These are phyloP conservation scores for Drosophila paranaensis DNA, from an alignment of 2,888 invertebrate genomes.

Conservation along the genomic window DNA sequence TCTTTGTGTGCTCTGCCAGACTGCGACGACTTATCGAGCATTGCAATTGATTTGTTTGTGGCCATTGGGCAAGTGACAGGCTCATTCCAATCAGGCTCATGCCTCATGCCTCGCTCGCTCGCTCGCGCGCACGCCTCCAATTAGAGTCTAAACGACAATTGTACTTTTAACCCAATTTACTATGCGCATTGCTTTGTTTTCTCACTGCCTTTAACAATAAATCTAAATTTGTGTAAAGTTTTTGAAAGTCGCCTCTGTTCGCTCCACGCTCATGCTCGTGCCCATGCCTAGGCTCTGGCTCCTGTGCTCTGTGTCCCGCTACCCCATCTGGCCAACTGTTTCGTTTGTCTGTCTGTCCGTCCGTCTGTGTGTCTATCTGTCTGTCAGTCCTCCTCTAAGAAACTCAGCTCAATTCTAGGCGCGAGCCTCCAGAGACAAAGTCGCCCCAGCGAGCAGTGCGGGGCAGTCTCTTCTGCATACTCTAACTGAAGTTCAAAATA, in stretches of 20 bases:
- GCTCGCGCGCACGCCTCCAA: slow-evolving; percentile 70
- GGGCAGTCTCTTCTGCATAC: slow-evolving; percentile 25
- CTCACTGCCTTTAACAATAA: slow-evolving; percentile 66
- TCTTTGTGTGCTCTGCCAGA: slow-evolving; percentile 31
- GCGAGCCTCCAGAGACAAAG: slow-evolving; percentile 28
- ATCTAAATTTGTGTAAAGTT: slow-evolving; percentile 71
- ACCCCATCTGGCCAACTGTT: slow-evolving; percentile 15
- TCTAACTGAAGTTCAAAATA: neutral
- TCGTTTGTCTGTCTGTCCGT: slow-evolving; percentile 1
- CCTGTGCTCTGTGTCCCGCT: slow-evolving; percentile 1
- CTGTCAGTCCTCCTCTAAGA: slow-evolving; percentile 17
- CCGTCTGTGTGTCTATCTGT: slow-evolving; percentile 2
- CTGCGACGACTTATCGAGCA: neutral
- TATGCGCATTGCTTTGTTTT: slow-evolving; percentile 54
- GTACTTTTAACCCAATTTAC: slow-evolving; percentile 79
- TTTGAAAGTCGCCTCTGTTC: slow-evolving; percentile 59
- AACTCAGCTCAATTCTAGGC: slow-evolving; percentile 39
- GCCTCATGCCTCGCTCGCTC: slow-evolving; percentile 29
- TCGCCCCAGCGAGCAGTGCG: slow-evolving; percentile 15
- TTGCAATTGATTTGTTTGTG: slow-evolving; percentile 73
- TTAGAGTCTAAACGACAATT: slow-evolving; percentile 78
- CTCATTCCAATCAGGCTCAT: slow-evolving; percentile 71
- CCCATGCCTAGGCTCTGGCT: neutral
- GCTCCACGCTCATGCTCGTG: neutral
- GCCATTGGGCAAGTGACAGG: slow-evolving; percentile 73